Base-by-base conservation (phyloP, 2,113 vertebrate species). In the Melanostigma gelatinosum region DNA sequence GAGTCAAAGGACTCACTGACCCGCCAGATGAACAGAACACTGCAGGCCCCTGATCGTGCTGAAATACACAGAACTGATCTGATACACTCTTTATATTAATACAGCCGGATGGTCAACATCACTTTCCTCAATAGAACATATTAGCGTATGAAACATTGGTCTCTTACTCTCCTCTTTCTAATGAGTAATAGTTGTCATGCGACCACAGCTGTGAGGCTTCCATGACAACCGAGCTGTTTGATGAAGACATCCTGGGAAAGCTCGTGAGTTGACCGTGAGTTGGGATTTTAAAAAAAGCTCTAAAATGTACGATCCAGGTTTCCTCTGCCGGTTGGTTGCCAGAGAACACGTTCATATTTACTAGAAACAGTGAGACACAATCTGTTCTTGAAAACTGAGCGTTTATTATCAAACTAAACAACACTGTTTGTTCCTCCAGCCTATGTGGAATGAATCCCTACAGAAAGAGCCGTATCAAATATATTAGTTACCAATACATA, bases 401-500 rank as follows among this genome's bases (percentile, higher is more conserved):
- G 57, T 83, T 76, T 73, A 83, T 67, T 86, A 71, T 24, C 71
- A 62, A 72, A 77, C 34, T 29, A 12, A 32, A 29, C 24, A 67
- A 40, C 3, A 12, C 29, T 64, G 36, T n/a, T 15, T 3, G 55
- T 40, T 44, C n/a, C 11, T 66, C 5, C 61, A 72, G n/a, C 24
- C 60, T 27, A 34, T 29, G 22, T 52, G 54, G 15, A 38, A 24
- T 7, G 18, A 29, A 48, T 50, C 44, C 58, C 54, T 34, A 46
- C 69, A 55, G 13, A 57, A 40, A 64, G 36, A 58, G 65, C 64
- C 10, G 50, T 66, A 78, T 77, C 57, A 77, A 81, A 81, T 64
- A 85, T 52, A 76, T 61, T 67, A 50, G 9, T 52, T 78, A 83
- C 36, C 82, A 82, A 83, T 18, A 69, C 34, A 36, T 87, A 80